Evolutionary conservation across 2,113 vertebrate species (phyloP), one percentile per base, ranked within the genome.

Genomic region (Cranoglanis bouderius): DNA sequence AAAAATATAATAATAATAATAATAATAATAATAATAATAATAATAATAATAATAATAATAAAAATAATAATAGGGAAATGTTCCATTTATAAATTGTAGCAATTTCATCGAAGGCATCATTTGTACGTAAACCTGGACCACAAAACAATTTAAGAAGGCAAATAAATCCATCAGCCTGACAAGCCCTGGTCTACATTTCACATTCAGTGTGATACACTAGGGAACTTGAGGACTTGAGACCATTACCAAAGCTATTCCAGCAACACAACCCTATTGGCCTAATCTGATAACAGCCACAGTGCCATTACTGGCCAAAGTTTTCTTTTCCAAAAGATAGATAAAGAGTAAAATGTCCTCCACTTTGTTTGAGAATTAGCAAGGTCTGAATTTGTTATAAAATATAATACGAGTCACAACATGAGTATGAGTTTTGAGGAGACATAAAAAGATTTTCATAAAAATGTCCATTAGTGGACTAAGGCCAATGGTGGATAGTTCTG

Each of bases 101-200:
- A 86, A 86, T 86, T 29, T 24, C 75, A 78, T 4, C 51, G 75
- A 86, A 88, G n/a, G 81, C 74, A 61, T 91, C 75, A 88, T 87
- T 51, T 88, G 88, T 86, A 80, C 53, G 19, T 65, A n/a, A 89
- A 65, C 55, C 83, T 88, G 18, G 51, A 88, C 65, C 87, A 35
- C 67, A 87, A 85, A 86, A 89, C 88, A 74, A 74, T 85, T 70
- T 86, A 84, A 89, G 38, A 82, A 87, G 46, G 49, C 85, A 87
- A 88, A 85, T 85, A 87, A 84, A 91, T 89, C 88, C 49, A 87
- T 91, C 88, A 89, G 51, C 26, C 77, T 89, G 90, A 83, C 86
- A 89, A 61, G 78, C 7, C n/a, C 70, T 67, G 82, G 86, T 88
- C 90, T 89, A 61, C 35, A 74, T 88, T 89, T 89, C 83, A 89